Conservation (phyloP, 2,888 invertebrate species). For the Lasius platythorax region DNA sequence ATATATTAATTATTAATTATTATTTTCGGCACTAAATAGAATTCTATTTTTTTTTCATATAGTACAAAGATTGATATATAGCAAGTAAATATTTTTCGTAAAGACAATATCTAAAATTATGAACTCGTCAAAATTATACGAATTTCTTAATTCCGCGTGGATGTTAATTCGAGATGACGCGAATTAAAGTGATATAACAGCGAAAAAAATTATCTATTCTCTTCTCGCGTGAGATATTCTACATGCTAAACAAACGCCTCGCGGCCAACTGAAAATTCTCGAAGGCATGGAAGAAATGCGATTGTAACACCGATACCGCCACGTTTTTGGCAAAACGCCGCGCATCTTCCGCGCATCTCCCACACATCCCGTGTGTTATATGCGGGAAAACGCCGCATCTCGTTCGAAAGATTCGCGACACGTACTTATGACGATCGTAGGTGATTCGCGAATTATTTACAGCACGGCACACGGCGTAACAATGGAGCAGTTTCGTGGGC, state of each 20-base stretch:
- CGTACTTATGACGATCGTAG: conserved; percentile 37
- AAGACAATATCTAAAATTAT: not conserved
- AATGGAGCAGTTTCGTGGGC: conserved; percentile 17
- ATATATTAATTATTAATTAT: not conserved
- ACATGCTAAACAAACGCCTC: conserved; percentile 42
- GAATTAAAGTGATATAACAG: not conserved
- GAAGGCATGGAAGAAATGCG: conserved; percentile 19
- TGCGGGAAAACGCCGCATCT: conserved; percentile 68
- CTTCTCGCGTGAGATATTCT: not conserved
- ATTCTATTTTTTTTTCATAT: not conserved
- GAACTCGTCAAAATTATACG: conserved; percentile 5
- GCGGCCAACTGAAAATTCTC: conserved; percentile 59
- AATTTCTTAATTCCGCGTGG: not conserved
- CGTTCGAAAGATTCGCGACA: conserved; percentile 63
- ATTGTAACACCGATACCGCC: conserved; percentile 55
- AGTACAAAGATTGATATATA: not conserved
- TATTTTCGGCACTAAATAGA: not conserved
- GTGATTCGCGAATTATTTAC: conserved; percentile 60
- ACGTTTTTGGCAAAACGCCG: conserved; percentile 76
- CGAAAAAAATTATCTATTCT: not conserved
- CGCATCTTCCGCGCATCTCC: conserved; percentile 66
- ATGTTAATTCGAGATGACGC: not conserved
- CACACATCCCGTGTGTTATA: not conserved
- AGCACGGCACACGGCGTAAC: not conserved
- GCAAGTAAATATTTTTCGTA: not conserved